A percentile compares a stretch with the other conserved stretches of the same genome.
Conservation (phyloP, 2,113 vertebrate species). For the Sapayoa aenigma region DNA sequence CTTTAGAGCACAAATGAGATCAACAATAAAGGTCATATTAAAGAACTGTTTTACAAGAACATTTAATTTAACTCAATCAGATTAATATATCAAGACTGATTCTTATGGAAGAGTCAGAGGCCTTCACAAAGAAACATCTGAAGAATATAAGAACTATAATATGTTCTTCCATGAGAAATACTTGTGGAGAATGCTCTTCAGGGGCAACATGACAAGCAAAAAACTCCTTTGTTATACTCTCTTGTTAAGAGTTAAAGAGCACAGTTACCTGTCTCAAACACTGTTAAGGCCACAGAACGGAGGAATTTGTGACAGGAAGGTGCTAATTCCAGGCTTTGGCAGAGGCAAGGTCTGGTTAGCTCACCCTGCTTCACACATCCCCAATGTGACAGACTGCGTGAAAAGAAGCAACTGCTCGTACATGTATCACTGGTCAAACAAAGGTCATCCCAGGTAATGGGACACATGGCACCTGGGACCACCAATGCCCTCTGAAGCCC, state of each 20-base stretch:
- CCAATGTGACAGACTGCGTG: not conserved
- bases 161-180: not conserved
- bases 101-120: not conserved
- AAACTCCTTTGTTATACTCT: not conserved
- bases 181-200: not conserved
- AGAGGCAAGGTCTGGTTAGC: not conserved
- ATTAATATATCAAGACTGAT: not conserved
- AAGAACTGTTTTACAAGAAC: not conserved
- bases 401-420: not conserved
- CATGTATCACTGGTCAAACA: accelerated
- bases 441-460: not conserved
- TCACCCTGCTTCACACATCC: not conserved
- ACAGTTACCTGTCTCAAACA: not conserved
- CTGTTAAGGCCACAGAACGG: not conserved
- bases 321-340: not conserved
- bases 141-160: not conserved
- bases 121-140: not conserved
- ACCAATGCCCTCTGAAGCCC: not conserved
- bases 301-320: not conserved
- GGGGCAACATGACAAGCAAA: not conserved
- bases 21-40: not conserved
- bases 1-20: not conserved
- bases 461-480: not conserved
- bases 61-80: not conserved
- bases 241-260: not conserved